These are phyloP conservation scores for Ennomos erosarius DNA, from an alignment of 2,888 invertebrate species.

Conservation along the genomic window DNA sequence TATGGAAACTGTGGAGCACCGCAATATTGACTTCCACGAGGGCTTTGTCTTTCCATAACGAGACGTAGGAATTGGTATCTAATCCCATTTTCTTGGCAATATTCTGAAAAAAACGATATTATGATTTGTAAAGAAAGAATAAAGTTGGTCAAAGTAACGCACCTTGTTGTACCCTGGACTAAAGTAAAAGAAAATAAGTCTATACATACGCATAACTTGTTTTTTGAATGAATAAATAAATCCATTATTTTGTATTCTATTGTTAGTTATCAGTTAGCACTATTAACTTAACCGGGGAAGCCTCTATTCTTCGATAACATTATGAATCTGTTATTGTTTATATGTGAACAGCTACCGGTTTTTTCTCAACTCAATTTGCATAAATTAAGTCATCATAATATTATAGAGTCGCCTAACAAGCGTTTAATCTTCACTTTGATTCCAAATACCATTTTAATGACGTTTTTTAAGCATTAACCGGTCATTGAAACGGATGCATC, in stretches of 20 bases:
- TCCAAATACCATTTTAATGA: constrained; percentile 5
- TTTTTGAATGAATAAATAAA: no score
- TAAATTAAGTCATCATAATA: constrained; percentile 15
- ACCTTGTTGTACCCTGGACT: not conserved
- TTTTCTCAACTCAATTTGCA: constrained; percentile 16
- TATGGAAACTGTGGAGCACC: constrained; percentile 94
- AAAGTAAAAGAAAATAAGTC: no score
- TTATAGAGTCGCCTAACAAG: constrained; percentile 17
- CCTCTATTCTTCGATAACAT: no score
- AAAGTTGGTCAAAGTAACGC: constrained; percentile 3
- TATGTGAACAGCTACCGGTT: constrained; percentile 16
- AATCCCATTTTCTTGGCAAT: constrained; percentile 94
- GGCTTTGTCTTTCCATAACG: constrained; percentile 97
- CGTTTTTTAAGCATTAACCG: constrained; percentile 27
- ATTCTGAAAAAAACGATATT: constrained; percentile 50
- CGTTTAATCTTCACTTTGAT: constrained; percentile 18
- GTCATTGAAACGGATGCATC: constrained; percentile 35
- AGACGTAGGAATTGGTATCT: constrained; percentile 92
- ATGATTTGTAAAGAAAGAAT: not conserved
- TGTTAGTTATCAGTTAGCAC: no score
- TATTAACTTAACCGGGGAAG: no score
- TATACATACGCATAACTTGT: no score
- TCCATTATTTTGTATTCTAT: no score
- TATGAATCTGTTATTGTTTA: not conserved
- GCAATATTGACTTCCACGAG: constrained; percentile 96